These are phyloP conservation scores for Chaetodon trifascialis DNA, from an alignment of 2,113 vertebrate genomes.

Conservation along the genomic window DNA sequence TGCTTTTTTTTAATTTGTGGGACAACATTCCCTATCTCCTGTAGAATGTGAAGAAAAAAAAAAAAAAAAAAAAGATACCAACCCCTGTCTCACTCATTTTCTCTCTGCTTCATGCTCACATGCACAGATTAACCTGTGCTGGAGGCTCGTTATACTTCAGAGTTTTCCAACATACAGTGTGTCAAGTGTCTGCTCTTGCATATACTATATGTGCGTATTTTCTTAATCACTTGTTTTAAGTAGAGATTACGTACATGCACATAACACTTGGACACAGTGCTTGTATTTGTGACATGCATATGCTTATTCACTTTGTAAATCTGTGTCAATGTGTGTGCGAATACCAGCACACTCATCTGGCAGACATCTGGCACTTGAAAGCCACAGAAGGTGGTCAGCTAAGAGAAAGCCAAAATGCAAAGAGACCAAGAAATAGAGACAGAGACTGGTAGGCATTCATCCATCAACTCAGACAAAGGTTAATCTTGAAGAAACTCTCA, in stretches of 20 bases:
- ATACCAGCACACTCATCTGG: slow-evolving; percentile 44
- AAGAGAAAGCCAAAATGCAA: slow-evolving; percentile 50
- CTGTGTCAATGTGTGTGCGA: slow-evolving; percentile 6
- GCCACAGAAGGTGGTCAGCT: slow-evolving; percentile 72
- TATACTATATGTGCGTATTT: neutral
- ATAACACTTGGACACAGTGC: neutral
- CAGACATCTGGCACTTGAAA: slow-evolving; percentile 78
- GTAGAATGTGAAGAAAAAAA: too few species aligned
- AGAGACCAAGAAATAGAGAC: slow-evolving; percentile 17
- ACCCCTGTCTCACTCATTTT: neutral
- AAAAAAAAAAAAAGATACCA: neutral
- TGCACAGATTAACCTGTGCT: neutral
- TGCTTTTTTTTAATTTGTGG: neutral
- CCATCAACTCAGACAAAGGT: slow-evolving; percentile 18
- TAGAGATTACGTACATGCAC: neutral
- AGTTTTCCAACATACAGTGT: neutral
- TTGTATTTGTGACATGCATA: neutral
- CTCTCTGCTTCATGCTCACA: neutral
- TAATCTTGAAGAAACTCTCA: slow-evolving; percentile 4
- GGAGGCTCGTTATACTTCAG: neutral
- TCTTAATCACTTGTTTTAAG: neutral
- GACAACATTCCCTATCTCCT: neutral
- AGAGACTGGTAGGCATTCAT: neutral
- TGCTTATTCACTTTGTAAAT: neutral
- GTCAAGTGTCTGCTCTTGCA: neutral